These are phyloP conservation scores for Aphelinus certus DNA, from an alignment of 1,140 invertebrate species.

Conservation along the genomic window DNA sequence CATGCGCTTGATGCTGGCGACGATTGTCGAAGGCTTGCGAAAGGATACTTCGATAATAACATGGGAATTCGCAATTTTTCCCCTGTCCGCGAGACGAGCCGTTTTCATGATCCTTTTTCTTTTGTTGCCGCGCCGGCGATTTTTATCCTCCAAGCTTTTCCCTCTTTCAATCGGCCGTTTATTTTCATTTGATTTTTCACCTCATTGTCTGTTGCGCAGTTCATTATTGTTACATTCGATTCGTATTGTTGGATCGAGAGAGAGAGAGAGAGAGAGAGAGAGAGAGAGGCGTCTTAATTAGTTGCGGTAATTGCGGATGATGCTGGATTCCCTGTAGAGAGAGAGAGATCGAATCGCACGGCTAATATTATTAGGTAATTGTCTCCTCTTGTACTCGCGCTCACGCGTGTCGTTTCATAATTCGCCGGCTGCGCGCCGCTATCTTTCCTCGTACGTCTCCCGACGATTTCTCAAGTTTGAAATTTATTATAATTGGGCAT, in stretches of 20 bases:
- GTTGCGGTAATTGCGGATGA: background rate
- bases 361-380: constrained; percentile 11
- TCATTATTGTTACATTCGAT: background rate
- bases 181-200: constrained; percentile 2
- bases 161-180: background rate
- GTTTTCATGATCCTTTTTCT: constrained; percentile 31
- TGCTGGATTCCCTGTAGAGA: background rate
- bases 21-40: constrained; percentile 38
- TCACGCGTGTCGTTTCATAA: background rate
- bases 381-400: background rate
- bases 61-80: constrained; percentile 32
- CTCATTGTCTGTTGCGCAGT: background rate
- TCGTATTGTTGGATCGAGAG: constrained; percentile 10
- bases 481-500: constrained; percentile 20
- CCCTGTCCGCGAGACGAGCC: background rate
- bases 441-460: background rate
- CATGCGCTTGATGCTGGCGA: constrained; percentile 4
- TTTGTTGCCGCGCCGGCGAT: background rate
- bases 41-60: constrained; percentile 32
- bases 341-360: background rate
- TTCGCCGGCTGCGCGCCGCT: background rate
- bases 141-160: constrained; percentile 9
- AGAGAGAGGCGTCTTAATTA: constrained; percentile 12
- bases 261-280: no score
- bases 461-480: constrained; percentile 11